Base-by-base conservation (phyloP, 2,888 invertebrate genomes). In the Stenotaenia linearis region DNA sequence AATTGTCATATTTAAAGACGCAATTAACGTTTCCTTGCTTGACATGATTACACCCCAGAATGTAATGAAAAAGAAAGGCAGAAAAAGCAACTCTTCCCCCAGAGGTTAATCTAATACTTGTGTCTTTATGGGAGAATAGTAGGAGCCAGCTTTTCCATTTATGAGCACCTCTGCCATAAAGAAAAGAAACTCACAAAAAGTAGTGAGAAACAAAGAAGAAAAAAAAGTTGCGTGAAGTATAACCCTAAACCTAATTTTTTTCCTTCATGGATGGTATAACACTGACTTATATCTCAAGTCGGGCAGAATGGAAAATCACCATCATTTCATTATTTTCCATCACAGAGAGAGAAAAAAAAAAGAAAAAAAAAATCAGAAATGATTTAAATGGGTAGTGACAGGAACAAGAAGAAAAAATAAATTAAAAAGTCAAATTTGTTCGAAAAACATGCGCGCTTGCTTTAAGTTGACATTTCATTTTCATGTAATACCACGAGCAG, bases 381-480 rank as follows among this genome's bases (percentile, higher is more conserved):
- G 40, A 40, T 40, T 56, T 18, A 23, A 56, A 56, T 56, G 56
- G 56, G 7, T 56, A 7, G 3, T 56, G 56, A 56, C 56, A 56
- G 10, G 23, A 3, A 3, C 2, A 18, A 21, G 23, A 21, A 18
- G 12, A 21, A 7, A 45, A 23, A 23, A 56, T 23, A 69, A 69
- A 28, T 23, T 10, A 69, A 69, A 28, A 69, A 69, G 69, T 69
- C 23, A 69, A 69, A 69, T 28, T 69, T 4, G 28, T 23, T 61
- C 25, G 23, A 15, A 25, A 25, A 18, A 69, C 25, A 69, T 28
- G 69, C 23, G 18, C 9, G 23, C 25, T 28, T 69, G 69, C 69
- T 69, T 69, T 69, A 69, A 69, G 69, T 69, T 69, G 69, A 69
- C 69, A 69, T 69, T 69, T 69, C 69, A 69, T 69, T 69, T n/a